These are phyloP conservation scores for Ammodytes marinus DNA, from an alignment of 2,113 vertebrate species.

Conservation along the genomic window DNA sequence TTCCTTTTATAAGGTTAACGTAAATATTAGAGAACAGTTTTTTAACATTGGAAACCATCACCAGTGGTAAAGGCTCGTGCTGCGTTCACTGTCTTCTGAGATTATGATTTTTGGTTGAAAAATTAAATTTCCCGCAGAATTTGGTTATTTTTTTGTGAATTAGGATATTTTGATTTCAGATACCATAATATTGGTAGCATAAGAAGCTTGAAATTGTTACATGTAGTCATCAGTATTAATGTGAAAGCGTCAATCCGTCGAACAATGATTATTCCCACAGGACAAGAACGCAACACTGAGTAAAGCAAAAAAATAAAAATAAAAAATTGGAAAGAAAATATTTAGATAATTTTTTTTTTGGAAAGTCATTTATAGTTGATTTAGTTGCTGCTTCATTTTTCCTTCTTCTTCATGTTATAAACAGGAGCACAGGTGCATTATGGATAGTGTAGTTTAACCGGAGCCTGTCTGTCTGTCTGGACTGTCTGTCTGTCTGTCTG, in stretches of 20 bases:
- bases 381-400: constrained; percentile 54
- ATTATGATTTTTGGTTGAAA: neutral
- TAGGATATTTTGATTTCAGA: neutral
- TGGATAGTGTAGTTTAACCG: constrained; percentile 75
- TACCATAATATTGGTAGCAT: neutral
- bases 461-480: constrained; percentile 37
- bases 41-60: too few species aligned
- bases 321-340: neutral
- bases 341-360: neutral
- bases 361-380: constrained; percentile 49
- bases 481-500: constrained; percentile 23
- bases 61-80: too few species aligned
- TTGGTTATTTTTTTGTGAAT: neutral
- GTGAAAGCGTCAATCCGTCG: neutral
- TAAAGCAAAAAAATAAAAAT: neutral
- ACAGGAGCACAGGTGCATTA: constrained; percentile 71
- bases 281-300: constrained; percentile 29
- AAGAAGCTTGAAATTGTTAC: neutral
- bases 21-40: too few species aligned
- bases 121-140: neutral
- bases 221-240: neutral
- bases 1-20: too few species aligned
- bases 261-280: neutral
- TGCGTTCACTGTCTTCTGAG: too few species aligned
- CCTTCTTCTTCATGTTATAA: constrained; percentile 68